Percentiles rank a stretch among this genome's conserved stretches.
Evolutionary conservation across 23 tunicate genomes (phyloP).

Genomic region (Trididemnum clinides): DNA sequence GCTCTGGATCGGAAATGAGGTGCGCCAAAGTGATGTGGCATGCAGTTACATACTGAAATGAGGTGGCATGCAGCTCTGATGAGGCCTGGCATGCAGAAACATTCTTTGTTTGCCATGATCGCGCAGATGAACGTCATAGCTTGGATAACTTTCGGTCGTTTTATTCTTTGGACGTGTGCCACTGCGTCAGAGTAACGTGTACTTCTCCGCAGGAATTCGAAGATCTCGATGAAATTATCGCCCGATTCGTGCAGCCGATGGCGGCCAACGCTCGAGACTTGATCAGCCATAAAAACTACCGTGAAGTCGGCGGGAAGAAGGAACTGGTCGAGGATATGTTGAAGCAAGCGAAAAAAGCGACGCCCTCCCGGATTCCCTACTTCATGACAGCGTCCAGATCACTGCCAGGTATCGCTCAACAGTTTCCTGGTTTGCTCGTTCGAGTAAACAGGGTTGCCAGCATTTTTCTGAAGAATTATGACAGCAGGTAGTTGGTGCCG

Average conservation of each 20-base stretch:
- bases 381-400: slow-evolving; percentile 71
- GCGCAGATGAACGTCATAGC: too few relatives aligned
- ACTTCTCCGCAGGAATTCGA: slow-evolving; percentile 74
- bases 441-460: too few relatives aligned
- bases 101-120: too few relatives aligned
- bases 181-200: too few relatives aligned
- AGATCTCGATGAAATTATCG: slow-evolving; percentile 97
- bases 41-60: neutral
- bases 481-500: too few relatives aligned
- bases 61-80: too few relatives aligned
- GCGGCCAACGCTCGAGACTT: slow-evolving; percentile 95
- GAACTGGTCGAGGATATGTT: slow-evolving; percentile 74
- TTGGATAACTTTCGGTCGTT: too few relatives aligned
- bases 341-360: slow-evolving; percentile 82
- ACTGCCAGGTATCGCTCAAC: slow-evolving; percentile 90
- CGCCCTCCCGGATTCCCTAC: slow-evolving; percentile 92
- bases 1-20: slow-evolving; percentile 92
- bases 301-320: slow-evolving; percentile 79
- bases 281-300: slow-evolving; percentile 89
- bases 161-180: too few relatives aligned
- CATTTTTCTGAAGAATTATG: too few relatives aligned
- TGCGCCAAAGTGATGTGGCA: neutral
- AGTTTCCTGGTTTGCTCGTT: too few relatives aligned
- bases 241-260: slow-evolving; percentile 97
- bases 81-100: too few relatives aligned